Evolutionary conservation across 2,888 invertebrate species (phyloP), one percentile per base, ranked within the genome.

Genomic region (Oxycera nigricornis): DNA sequence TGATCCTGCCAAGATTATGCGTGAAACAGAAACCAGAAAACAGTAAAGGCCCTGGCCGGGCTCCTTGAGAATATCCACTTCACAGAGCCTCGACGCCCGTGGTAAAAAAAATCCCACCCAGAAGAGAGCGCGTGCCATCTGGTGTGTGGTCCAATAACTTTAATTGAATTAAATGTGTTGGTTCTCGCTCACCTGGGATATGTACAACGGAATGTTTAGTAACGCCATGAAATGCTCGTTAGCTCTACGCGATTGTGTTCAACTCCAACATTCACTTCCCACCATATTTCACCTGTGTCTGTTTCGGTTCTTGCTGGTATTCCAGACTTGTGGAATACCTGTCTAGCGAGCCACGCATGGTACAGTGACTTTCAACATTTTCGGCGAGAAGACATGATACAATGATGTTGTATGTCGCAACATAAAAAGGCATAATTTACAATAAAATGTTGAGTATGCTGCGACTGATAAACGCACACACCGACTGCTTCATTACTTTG

Each of bases 121-220:
- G 77, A 77, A 77, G 75, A 70, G 76, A 78, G 89, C 91, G 91
- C 91, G 91, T 91, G 91, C 91, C 90, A 88, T 90, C 83, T 88
- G 87, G 88, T 90, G 91, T 91, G 91, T 91, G 91, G 91, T 91
- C 91, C 86, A 77, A 84, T 87, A 78, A 88, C 87, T 87, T 88
- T 88, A 87, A 87, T 85, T 84, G 82, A 79, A 77, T 77, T 78
- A 79, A 80, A 77, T 79, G 78, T 78, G 78, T 79, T 78, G 78
- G 77, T 77, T 72, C 72, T 72, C 59, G 59, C 72, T 70, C 70
- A 70, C 70, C 70, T 70, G 70, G 55, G 70, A 55, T 70, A 70
- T 70, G 72, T 57, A 24, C 30, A 14, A 20, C 28, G 68, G 31
- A 68, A 68, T 52, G 68, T 52, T 52, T 30, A 59, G 59, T 59